A percentile compares a stretch with the other conserved stretches of the same genome.
These are phyloP conservation scores for Medauroidea extradentata DNA, from an alignment of 1,140 invertebrate species.

Conservation along the genomic window DNA sequence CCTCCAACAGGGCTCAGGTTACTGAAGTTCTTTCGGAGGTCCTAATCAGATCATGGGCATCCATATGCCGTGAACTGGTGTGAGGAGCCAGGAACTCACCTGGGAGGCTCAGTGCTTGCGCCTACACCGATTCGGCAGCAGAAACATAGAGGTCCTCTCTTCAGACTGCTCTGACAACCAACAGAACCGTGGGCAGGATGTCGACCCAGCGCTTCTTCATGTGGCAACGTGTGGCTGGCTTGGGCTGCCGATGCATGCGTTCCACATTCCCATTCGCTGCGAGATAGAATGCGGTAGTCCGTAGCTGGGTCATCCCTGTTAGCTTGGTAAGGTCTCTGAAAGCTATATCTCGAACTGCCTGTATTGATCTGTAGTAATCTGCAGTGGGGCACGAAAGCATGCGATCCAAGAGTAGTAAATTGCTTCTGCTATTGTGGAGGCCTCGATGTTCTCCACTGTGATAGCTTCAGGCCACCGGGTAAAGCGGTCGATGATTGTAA, in stretches of 20 bases:
- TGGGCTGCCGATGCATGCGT: conserved; percentile 39
- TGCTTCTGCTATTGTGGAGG: conserved; percentile 29
- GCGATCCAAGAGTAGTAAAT: conserved; percentile 33
- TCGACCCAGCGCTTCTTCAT: conserved; percentile 33
- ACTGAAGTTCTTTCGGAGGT: conserved; percentile 13
- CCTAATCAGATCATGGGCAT: conserved; percentile 10
- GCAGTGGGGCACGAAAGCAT: conserved; percentile 35
- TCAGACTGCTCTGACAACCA: conserved; percentile 35
- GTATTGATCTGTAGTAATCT: conserved; percentile 43
- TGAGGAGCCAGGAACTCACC: conserved; percentile 32
- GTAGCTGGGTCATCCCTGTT: conserved; percentile 3
- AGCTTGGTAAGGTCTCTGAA: conserved; percentile 5
- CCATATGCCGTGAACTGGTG: conserved; percentile 11
- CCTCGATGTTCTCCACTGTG: conserved; percentile 27
- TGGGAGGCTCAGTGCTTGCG: conserved; percentile 32
- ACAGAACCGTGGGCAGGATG: too few relatives aligned
- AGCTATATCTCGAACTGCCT: conserved; percentile 37
- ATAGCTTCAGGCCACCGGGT: conserved; percentile 36
- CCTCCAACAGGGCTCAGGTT: conserved; percentile 18
- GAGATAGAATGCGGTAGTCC: conserved; percentile 39
- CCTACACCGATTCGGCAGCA: conserved; percentile 37
- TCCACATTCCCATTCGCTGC: conserved; percentile 42
- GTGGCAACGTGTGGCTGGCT: conserved; percentile 35
- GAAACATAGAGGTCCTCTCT: conserved; percentile 32
- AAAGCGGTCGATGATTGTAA: conserved; percentile 34